Conservation (phyloP, 2,113 vertebrate species). For the Silurus asotus region DNA sequence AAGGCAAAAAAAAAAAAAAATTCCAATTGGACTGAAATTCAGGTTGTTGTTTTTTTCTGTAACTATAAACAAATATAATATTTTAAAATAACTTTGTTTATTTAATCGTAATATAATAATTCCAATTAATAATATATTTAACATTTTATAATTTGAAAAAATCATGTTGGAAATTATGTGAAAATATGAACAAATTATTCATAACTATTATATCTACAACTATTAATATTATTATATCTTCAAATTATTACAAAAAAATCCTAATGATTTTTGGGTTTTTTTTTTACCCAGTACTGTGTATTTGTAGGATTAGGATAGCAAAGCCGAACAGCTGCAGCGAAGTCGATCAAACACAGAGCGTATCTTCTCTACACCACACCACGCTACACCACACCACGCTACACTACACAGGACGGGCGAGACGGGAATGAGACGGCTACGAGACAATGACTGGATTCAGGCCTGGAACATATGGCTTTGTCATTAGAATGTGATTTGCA, state of each 20-base stretch:
- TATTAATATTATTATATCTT: too few species aligned
- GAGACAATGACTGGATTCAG: slow-evolving; percentile 65
- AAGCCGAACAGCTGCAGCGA: slow-evolving; percentile 47
- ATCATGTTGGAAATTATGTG: neutral
- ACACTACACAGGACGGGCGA: slow-evolving; percentile 24
- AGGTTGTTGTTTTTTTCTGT: too few species aligned
- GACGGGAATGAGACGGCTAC: slow-evolving; percentile 38
- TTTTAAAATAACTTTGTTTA: neutral
- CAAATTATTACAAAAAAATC: neutral
- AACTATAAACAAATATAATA: neutral
- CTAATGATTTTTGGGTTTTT: neutral
- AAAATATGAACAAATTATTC: neutral
- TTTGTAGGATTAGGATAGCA: slow-evolving; percentile 39
- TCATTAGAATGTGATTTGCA: slow-evolving; percentile 80
- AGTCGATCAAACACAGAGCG: slow-evolving; percentile 57
- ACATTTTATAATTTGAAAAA: neutral
- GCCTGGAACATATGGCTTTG: slow-evolving; percentile 76
- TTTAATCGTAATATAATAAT: neutral
- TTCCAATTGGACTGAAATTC: neutral
- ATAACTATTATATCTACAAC: too few species aligned
- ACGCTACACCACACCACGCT: neutral
- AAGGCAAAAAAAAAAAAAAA: neutral
- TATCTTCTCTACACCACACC: slow-evolving; percentile 16
- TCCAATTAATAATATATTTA: neutral
- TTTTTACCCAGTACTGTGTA: slow-evolving; percentile 27